Percentiles rank a stretch among this genome's conserved stretches.
phyloP scores from a whole-genome alignment of 1,140 invertebrate genomes.

The Musca domestica region DNA sequence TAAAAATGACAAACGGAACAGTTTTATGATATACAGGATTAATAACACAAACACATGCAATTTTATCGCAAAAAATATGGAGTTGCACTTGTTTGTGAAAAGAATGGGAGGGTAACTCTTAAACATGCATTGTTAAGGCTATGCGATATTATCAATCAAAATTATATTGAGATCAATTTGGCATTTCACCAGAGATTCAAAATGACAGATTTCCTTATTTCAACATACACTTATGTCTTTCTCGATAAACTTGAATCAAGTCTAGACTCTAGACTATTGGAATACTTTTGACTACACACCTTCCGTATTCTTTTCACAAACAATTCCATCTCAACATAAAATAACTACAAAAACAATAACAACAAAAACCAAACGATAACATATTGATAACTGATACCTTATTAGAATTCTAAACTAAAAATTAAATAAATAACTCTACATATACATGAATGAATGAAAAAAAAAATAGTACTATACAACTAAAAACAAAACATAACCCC shows the following conservation, averaged over 20 bases:
- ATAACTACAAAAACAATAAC: background rate
- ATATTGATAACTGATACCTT: slow-evolving; percentile 22
- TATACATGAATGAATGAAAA: background rate
- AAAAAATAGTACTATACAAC: background rate
- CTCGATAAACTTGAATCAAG: no score
- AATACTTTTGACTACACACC: no score
- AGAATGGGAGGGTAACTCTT: no score
- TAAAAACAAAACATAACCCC: background rate
- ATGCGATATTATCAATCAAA: no score
- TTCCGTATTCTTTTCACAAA: no score
- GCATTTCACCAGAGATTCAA: no score
- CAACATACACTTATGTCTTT: no score
- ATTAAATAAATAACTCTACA: background rate
- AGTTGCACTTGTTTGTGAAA: background rate
- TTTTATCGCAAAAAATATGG: background rate
- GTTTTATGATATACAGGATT: background rate
- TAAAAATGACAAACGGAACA: background rate
- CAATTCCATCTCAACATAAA: background rate
- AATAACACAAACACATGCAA: background rate
- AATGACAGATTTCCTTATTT: no score
- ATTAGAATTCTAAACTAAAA: slow-evolving; percentile 18
- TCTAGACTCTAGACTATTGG: no score
- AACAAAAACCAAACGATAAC: slow-evolving; percentile 1
- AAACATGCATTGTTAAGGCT: no score
- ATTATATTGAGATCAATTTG: no score